phyloP scores from a whole-genome alignment of 2,113 vertebrate species.

The Diadophis punctatus region DNA sequence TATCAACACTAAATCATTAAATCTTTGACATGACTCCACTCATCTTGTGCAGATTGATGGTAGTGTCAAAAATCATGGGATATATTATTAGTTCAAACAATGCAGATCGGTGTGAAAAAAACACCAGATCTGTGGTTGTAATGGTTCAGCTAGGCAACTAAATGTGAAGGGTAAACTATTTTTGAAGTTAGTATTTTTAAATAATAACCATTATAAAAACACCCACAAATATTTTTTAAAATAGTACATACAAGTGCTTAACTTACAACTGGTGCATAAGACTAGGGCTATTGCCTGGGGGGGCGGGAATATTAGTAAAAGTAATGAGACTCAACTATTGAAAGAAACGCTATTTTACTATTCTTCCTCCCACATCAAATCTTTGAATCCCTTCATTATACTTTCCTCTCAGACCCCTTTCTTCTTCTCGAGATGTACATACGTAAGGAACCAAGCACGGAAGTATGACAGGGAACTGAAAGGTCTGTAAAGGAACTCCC shows the following conservation, averaged over 20 bases:
- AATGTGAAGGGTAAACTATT: background rate
- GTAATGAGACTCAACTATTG: background rate
- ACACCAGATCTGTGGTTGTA: background rate
- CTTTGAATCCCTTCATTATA: background rate
- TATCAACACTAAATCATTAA: background rate
- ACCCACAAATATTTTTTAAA: background rate
- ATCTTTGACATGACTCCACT: background rate
- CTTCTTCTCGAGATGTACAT: background rate
- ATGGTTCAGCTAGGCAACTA: background rate
- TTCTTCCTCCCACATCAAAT: background rate
- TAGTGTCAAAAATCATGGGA: background rate
- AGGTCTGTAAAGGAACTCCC: background rate
- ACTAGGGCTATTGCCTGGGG: background rate
- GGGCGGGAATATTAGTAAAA: background rate
- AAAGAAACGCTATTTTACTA: background rate
- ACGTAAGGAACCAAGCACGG: background rate
- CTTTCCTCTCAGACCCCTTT: background rate
- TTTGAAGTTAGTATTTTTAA: background rate
- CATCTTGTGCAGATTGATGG: background rate
- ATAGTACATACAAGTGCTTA: background rate
- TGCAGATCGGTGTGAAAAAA: background rate
- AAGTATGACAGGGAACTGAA: background rate
- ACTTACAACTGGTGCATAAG: background rate
- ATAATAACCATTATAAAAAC: background rate
- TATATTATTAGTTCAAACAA: background rate